Evolutionary conservation across 2,797 vertebrate species (phyloP).

Genomic region (Lepilemur ruficaudatus): DNA sequence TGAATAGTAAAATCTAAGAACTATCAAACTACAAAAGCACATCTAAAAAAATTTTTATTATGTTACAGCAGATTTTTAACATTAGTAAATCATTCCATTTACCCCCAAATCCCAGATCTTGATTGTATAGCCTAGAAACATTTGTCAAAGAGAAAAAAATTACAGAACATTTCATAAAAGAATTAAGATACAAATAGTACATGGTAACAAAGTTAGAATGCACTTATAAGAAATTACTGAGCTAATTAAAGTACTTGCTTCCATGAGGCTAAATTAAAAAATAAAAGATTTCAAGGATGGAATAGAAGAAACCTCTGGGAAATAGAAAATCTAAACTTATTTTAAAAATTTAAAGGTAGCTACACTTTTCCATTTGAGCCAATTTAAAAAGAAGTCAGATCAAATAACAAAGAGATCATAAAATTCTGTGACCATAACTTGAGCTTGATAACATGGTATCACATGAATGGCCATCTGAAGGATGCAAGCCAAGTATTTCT

Average conservation of each 20-base stretch:
- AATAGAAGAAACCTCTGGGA: slow-evolving; percentile 42
- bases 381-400: slow-evolving; percentile 26
- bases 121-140: slow-evolving; percentile 20
- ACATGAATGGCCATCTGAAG: slow-evolving; percentile 24
- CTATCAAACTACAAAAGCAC: slow-evolving; percentile 17
- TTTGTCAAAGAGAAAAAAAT: slow-evolving; percentile 42
- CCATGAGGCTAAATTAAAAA: slow-evolving; percentile 31
- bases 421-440: slow-evolving; percentile 39
- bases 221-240: slow-evolving; percentile 51
- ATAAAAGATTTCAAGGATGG: not conserved
- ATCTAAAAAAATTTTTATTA: slow-evolving; percentile 74
- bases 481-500: slow-evolving; percentile 7
- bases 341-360: slow-evolving; percentile 44
- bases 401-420: slow-evolving; percentile 17
- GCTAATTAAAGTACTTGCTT: slow-evolving; percentile 48
- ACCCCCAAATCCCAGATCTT: slow-evolving; percentile 24
- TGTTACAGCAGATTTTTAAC: slow-evolving; percentile 63
- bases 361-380: slow-evolving; percentile 34
- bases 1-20: slow-evolving; percentile 46
- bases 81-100: slow-evolving; percentile 60
- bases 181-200: slow-evolving; percentile 70
- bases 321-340: slow-evolving; percentile 32
- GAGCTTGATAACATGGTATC: not conserved
- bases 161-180: slow-evolving; percentile 43
- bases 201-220: slow-evolving; percentile 59